These are phyloP conservation scores for Oriolus oriolus DNA, from an alignment of 2,113 vertebrate genomes.

Conservation along the genomic window DNA sequence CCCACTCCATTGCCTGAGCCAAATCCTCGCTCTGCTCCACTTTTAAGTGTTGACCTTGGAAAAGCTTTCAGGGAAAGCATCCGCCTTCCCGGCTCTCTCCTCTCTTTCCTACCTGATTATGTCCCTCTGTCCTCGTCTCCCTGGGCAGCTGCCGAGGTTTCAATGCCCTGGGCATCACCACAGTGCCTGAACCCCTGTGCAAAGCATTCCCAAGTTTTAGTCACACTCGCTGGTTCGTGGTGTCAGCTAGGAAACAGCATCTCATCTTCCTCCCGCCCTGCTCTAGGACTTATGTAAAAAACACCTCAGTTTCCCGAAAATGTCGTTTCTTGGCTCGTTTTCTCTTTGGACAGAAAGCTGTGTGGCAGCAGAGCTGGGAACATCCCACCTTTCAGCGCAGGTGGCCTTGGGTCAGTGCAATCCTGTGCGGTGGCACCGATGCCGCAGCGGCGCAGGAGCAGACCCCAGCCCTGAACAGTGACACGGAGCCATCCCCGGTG, in stretches of 20 bases:
- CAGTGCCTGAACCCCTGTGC: background rate
- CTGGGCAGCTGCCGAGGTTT: background rate
- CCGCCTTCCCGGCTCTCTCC: background rate
- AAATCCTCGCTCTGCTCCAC: background rate
- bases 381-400: background rate
- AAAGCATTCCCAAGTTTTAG: background rate
- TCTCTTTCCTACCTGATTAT: background rate
- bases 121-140: background rate
- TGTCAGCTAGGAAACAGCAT: background rate
- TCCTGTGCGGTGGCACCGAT: accelerated
- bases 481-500: accelerated
- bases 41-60: conserved; percentile 10
- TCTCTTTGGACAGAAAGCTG: background rate
- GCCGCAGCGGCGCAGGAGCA: accelerated
- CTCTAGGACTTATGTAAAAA: background rate
- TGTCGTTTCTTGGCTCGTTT: background rate
- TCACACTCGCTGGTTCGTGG: accelerated
- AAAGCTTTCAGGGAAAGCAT: background rate
- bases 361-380: background rate
- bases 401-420: background rate
- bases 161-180: background rate
- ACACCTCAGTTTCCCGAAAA: background rate
- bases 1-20: background rate
- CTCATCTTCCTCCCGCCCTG: background rate
- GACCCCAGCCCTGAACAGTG: background rate